phyloP scores from a whole-genome alignment of 2,113 vertebrate species.

The Callaeas wilsoni region DNA sequence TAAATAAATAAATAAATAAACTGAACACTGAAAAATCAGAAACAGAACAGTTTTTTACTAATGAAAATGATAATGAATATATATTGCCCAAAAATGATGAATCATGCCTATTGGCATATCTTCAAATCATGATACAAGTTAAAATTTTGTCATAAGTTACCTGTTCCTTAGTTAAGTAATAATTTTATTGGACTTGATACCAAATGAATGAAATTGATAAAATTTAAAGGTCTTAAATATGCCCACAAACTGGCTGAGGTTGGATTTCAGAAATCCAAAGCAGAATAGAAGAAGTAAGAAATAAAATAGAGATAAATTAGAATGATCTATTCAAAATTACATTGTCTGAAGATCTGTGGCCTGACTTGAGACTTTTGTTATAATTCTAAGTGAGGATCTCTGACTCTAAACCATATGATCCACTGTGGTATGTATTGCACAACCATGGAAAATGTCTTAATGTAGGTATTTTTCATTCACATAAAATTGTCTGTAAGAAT shows the following conservation, averaged over 20 bases:
- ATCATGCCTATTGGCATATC: neutral
- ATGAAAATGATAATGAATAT: neutral
- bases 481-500: constrained; percentile 67
- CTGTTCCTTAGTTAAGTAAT: neutral
- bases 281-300: neutral
- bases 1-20: neutral
- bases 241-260: neutral
- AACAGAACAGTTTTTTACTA: neutral
- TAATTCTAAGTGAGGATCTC: neutral
- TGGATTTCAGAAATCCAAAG: neutral
- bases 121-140: neutral
- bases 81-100: neutral
- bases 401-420: constrained; percentile 26
- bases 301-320: neutral
- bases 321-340: neutral
- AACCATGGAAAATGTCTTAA: constrained; percentile 62
- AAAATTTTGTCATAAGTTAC: neutral
- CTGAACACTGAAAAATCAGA: neutral
- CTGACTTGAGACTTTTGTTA: neutral
- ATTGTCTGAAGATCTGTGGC: neutral
- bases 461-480: constrained; percentile 60
- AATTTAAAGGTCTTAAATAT: neutral
- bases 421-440: constrained; percentile 25
- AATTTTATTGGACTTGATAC: neutral
- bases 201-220: neutral